Percentiles rank a stretch among this genome's conserved stretches.
Evolutionary conservation across 2,888 invertebrate genomes (phyloP).

Genomic region (Ecliptopera silaceata): DNA sequence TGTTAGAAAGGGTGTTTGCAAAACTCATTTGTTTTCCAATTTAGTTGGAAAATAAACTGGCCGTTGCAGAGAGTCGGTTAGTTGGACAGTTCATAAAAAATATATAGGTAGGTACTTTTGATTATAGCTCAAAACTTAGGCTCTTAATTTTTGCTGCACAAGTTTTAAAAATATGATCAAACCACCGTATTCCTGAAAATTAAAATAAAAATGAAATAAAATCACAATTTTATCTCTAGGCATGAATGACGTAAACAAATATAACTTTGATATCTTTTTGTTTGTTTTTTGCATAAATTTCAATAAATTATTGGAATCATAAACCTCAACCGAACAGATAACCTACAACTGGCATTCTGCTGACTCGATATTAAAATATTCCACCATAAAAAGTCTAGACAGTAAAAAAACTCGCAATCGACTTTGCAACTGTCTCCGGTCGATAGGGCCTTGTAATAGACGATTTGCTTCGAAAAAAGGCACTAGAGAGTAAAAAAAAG

Average conservation of each 20-base stretch:
- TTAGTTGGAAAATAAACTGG: not conserved
- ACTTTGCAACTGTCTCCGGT: slow-evolving; percentile 59
- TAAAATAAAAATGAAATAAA: too few relatives aligned
- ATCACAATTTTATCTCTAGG: too few relatives aligned
- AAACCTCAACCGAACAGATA: slow-evolving; percentile 36
- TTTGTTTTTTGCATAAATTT: not conserved
- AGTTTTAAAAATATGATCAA: too few relatives aligned
- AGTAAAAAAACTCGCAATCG: slow-evolving; percentile 47
- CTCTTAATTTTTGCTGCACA: too few relatives aligned
- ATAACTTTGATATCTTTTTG: not conserved
- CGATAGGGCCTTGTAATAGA: slow-evolving; percentile 68
- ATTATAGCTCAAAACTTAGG: too few relatives aligned
- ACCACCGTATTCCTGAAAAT: too few relatives aligned
- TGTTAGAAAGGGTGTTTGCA: slow-evolving; percentile 10
- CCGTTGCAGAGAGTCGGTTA: not conserved
- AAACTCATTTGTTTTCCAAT: slow-evolving; percentile 18
- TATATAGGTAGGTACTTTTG: too few relatives aligned
- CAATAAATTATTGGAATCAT: slow-evolving; percentile 17
- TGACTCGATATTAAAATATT: slow-evolving; percentile 42
- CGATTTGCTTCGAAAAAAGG: slow-evolving; percentile 76
- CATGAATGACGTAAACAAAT: too few relatives aligned
- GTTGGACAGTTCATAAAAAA: too few relatives aligned
- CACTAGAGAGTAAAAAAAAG: slow-evolving; percentile 72
- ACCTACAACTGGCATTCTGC: slow-evolving; percentile 31
- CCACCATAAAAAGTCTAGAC: slow-evolving; percentile 50